Evolutionary conservation across 2,113 vertebrate genomes (phyloP), one percentile per base, ranked within the genome.

Genomic region (Pterocles burchelli): DNA sequence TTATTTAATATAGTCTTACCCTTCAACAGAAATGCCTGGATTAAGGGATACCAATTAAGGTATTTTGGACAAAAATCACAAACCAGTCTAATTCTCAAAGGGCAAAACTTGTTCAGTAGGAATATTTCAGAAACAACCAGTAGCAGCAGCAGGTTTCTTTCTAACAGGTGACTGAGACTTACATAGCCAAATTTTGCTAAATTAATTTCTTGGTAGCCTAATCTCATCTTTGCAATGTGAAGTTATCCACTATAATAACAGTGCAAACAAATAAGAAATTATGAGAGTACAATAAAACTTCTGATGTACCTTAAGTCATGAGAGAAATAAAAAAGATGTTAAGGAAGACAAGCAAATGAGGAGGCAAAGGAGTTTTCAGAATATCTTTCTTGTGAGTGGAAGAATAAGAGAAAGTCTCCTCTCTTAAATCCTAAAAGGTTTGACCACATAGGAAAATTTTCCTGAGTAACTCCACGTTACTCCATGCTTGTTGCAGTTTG

Each of bases 321-420:
- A 80, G 17, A 88, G 6, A 61, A 66, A 57, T 45, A 59, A 55
- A 95, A 61, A 59, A 43, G 19, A 57, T 4, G 2, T 25, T 20
- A 58, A 45, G 19, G 29, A 62, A 81, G 22, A 62, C 36, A 11
- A 66, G 5, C 13, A 68, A 79, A 59, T 25, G 26, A 57, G 22
- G 34, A 78, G 58, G 10, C 4, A 41, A 73, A 66, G 17, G 8
- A 58, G 36, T 77, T 87, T 88, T 75, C 68, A 46, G 41, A 72
- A 49, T 28, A 36, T 61, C 1, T 0, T 86, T 67, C 36, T 9
- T 1, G 0, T 51, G 78, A 82, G 5, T 11, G 8, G 61, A 52
- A 88, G 29, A 19, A 2, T 33, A 75, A 65, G 43, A 66, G 25
- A 38, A 93, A 52, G 33, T 51, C 7, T 61, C 45, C 11, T 75